These are phyloP conservation scores for Hoplodrina blanda DNA, from an alignment of 2,888 invertebrate genomes.

Conservation along the genomic window DNA sequence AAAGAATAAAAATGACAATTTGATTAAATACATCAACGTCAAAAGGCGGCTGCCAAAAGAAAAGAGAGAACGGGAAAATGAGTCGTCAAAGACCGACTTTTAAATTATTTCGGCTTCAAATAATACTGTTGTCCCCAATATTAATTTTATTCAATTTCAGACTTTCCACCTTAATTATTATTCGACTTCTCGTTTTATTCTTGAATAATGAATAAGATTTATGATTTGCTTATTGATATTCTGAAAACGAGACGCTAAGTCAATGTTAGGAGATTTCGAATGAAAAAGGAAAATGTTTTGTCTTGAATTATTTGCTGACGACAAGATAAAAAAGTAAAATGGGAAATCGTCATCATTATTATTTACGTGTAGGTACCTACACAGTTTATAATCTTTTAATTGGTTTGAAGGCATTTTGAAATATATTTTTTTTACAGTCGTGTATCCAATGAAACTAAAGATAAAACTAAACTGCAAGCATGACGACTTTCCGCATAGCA, in stretches of 20 bases:
- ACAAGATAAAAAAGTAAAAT: neutral
- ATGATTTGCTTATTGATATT: constrained; percentile 31
- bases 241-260: neutral
- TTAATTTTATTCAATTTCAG: constrained; percentile 51
- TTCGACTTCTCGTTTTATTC: constrained; percentile 26
- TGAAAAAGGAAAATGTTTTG: neutral
- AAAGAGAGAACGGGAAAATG: constrained; percentile 24
- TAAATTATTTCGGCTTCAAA: constrained; percentile 40
- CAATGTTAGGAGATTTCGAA: constrained; percentile 12
- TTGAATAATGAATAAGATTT: constrained; percentile 38
- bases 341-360: too few relatives aligned
- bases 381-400: neutral
- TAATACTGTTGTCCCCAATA: constrained; percentile 44
- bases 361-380: neutral
- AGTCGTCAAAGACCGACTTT: constrained; percentile 41
- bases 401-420: too few relatives aligned
- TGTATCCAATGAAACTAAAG: too few relatives aligned
- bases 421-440: too few relatives aligned
- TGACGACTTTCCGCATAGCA: too few relatives aligned
- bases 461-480: too few relatives aligned
- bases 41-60: neutral
- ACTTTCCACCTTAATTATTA: constrained; percentile 38
- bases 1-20: neutral
- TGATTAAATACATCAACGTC: neutral
- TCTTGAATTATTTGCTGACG: neutral